Evolutionary conservation across 1,140 invertebrate genomes (phyloP).

Genomic region (Drosophila ohnishii): DNA sequence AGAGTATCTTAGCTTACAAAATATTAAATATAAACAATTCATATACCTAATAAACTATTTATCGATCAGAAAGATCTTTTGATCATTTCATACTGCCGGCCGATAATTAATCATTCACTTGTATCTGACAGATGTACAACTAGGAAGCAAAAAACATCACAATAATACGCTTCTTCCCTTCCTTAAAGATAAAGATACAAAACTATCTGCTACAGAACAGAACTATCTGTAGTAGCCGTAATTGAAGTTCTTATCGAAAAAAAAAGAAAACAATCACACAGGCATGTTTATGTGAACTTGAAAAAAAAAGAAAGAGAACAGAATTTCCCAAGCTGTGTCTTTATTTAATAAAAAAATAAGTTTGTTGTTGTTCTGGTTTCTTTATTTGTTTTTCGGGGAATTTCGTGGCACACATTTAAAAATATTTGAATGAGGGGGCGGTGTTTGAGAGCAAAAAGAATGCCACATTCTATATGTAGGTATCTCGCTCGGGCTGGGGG

Average conservation of each 20-base stretch:
- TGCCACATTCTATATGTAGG: slow-evolving; percentile 4
- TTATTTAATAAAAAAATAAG: slow-evolving; percentile 30
- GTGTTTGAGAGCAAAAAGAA: slow-evolving; percentile 26
- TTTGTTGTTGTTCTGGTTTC: slow-evolving; percentile 8
- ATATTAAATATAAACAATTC: no score
- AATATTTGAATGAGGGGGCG: slow-evolving; percentile 40
- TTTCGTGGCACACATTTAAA: slow-evolving; percentile 57
- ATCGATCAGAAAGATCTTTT: background rate
- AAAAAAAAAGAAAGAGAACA: slow-evolving; percentile 4
- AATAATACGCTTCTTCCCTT: no score
- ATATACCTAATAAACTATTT: no score
- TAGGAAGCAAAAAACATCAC: slow-evolving; percentile 27
- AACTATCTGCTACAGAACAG: slow-evolving; percentile 20
- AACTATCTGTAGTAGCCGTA: slow-evolving; percentile 24
- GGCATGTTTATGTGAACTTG: slow-evolving; percentile 25
- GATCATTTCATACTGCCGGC: background rate
- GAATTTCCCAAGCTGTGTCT: slow-evolving; percentile 4
- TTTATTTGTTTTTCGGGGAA: slow-evolving; percentile 8
- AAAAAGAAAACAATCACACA: slow-evolving; percentile 16
- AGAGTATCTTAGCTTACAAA: background rate
- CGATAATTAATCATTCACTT: slow-evolving; percentile 9
- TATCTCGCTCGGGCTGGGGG: slow-evolving; percentile 5
- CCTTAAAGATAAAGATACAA: slow-evolving; percentile 30
- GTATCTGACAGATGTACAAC: slow-evolving; percentile 12
- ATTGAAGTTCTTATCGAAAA: slow-evolving; percentile 34